A percentile compares a stretch with the other conserved stretches of the same genome.
These are phyloP conservation scores for Neomonachus schauinslandi DNA, from an alignment of 2,113 vertebrate species.

Conservation along the genomic window DNA sequence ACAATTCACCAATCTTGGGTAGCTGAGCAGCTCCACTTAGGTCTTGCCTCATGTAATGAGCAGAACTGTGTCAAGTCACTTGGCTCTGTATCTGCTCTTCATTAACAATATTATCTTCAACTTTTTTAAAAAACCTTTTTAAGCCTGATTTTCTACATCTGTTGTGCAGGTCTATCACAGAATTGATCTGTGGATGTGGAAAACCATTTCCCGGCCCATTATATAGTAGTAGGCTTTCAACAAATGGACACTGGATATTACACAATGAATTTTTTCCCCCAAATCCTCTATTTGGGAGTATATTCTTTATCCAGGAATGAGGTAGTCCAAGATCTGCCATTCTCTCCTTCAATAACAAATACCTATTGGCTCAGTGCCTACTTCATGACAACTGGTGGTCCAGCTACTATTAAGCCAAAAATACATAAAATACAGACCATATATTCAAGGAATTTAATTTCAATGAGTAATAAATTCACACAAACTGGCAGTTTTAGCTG, in stretches of 20 bases:
- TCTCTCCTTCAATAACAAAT: not conserved
- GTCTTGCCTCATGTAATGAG: not conserved
- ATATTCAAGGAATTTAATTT: not conserved
- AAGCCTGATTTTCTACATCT: not conserved
- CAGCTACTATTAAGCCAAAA: not conserved
- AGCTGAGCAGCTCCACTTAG: not conserved
- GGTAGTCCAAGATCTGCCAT: not conserved
- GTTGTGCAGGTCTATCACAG: not conserved
- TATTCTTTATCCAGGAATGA: not conserved
- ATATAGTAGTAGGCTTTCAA: not conserved
- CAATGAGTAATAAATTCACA: not conserved
- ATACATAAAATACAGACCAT: not conserved
- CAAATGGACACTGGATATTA: not conserved
- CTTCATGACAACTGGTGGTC: not conserved
- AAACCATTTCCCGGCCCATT: not conserved
- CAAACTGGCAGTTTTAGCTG: not conserved
- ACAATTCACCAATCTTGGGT: not conserved
- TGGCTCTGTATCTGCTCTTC: not conserved
- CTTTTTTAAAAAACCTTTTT: not conserved
- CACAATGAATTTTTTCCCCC: not conserved
- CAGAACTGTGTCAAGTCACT: not conserved
- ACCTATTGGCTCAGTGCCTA: not conserved
- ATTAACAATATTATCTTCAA: not conserved
- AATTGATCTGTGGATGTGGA: not conserved
- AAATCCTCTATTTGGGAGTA: not conserved